Evolutionary conservation across 2,888 invertebrate genomes (phyloP), one percentile per base, ranked within the genome.

Genomic region (Apamea crenata): DNA sequence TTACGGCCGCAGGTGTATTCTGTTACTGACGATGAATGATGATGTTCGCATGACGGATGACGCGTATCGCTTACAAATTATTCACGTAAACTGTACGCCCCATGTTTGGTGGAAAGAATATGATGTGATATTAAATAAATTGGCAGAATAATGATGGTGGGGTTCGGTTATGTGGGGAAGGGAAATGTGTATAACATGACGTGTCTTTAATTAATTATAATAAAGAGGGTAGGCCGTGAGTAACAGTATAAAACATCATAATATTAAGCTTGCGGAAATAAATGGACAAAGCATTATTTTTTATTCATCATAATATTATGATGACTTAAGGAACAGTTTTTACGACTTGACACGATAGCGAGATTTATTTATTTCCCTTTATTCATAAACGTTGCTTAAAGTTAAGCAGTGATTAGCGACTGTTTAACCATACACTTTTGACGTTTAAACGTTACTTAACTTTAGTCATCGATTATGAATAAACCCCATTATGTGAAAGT

Each of bases 1-100:
- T 90, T 83, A 90, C 84, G 74, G 79, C 80, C 87, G 87, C 90
- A 90, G 90, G 89, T 90, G 90, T 89, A 89, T 88, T 85, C 88
- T 86, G 88, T 81, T 74, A 59, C 70, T 84, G 88, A 85, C 83
- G 78, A 84, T 89, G 90, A 90, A 87, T 86, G 88, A 90, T 90
- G 82, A 82, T 69, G 44, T 70, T 61, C 74, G 68, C 77, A 80
- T 88, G 87, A 88, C 86, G 85, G 79, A 87, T 87, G 85, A 88
- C 84, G 84, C 59, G 80, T 84, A 84, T 88, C 85, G 85, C 80
- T 90, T 88, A 88, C 83, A 85, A 88, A 90, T 89, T 90, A 84
- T 85, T 78, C 81, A 82, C 72, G 78, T 74, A 72, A 77, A 85
- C 87, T 83, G 78, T 78, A 83, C 77, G 67, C 73, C n/a, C 69